Evolutionary conservation across 1,140 invertebrate species (phyloP).

Genomic region (Diorhabda carinulata): DNA sequence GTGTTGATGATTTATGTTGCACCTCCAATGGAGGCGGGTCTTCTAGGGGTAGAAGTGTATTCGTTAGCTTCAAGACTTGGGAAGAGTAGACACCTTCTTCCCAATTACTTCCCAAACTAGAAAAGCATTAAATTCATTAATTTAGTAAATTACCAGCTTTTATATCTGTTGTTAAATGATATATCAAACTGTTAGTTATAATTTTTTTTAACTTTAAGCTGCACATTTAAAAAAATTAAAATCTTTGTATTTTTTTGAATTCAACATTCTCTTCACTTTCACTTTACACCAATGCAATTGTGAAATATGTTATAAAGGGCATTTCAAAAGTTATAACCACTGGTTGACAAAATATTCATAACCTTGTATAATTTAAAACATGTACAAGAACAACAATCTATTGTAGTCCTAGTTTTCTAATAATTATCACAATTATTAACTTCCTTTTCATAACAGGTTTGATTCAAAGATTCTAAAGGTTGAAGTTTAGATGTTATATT

Average conservation of each 20-base stretch:
- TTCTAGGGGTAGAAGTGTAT: constrained; percentile 34
- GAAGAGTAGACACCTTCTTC: constrained; percentile 39
- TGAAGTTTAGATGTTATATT: no score
- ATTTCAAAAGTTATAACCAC: no score
- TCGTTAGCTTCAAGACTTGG: constrained; percentile 35
- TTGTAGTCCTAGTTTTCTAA: no score
- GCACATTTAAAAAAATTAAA: not conserved
- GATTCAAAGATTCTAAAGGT: no score
- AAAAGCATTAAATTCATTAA: constrained; percentile 10
- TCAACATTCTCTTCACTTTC: no score
- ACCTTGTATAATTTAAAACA: no score
- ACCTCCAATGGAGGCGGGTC: constrained; percentile 6
- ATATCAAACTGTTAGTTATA: not conserved
- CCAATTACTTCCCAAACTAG: constrained; percentile 42
- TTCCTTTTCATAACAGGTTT: no score
- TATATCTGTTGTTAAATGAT: not conserved
- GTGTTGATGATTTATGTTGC: constrained; percentile 15
- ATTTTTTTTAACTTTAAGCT: not conserved
- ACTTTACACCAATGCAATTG: no score
- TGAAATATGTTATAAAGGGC: no score
- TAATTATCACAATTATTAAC: no score
- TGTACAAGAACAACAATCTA: no score
- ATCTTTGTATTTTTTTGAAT: not conserved
- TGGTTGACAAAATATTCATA: no score
- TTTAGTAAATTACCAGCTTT: not conserved